Evolutionary conservation across 2,797 vertebrate species (phyloP).

Genomic region (Artibeus jamaicensis): DNA sequence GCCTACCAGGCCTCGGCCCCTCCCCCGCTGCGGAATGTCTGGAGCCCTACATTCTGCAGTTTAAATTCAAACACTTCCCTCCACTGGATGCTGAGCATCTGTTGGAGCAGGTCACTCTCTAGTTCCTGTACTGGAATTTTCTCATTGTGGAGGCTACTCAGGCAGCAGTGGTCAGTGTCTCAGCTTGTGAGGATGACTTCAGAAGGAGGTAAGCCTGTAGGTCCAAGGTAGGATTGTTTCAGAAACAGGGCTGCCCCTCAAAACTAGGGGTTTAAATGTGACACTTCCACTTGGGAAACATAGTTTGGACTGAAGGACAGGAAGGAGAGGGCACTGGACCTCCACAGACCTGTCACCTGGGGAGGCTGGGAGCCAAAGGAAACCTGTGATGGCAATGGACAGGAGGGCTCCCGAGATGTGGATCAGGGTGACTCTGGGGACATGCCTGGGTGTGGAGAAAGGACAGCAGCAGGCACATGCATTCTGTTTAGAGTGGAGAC

Average conservation of each 20-base stretch:
- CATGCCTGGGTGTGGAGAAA: neutral
- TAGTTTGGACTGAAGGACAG: neutral
- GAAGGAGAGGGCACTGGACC: neutral
- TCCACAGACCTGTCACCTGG: too few relatives aligned
- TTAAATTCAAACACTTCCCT: slow-evolving; percentile 41
- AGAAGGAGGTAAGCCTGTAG: neutral
- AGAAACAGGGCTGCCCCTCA: neutral
- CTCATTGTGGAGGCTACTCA: neutral
- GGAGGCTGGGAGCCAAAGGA: neutral
- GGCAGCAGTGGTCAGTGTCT: neutral
- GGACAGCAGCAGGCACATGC: neutral
- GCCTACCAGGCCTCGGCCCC: neutral
- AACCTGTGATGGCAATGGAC: neutral
- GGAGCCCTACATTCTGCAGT: slow-evolving; percentile 33
- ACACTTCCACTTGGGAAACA: neutral
- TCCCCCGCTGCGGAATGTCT: slow-evolving; percentile 8
- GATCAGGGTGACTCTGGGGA: neutral
- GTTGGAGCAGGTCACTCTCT: neutral
- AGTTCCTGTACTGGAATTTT: neutral
- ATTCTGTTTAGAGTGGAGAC: neutral
- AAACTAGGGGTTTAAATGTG: neutral
- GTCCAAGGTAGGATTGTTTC: neutral
- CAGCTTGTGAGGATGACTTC: neutral
- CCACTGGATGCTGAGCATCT: neutral
- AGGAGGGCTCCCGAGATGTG: too few relatives aligned